A percentile compares a stretch with the other conserved stretches of the same genome.
phyloP scores from a whole-genome alignment of 2,888 invertebrate species.

The Hymenopus coronatus region DNA sequence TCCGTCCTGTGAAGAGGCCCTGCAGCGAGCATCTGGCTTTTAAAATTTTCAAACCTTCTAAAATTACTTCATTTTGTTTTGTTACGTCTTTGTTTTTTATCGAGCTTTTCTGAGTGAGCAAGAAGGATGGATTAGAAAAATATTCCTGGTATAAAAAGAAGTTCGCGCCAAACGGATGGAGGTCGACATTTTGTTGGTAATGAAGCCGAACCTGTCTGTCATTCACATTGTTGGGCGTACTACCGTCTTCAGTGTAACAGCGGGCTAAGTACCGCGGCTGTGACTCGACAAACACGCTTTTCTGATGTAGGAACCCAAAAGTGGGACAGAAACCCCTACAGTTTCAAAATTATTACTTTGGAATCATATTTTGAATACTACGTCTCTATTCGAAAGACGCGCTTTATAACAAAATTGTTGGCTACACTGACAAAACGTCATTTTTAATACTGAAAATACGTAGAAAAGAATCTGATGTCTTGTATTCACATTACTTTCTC shows the following conservation, averaged over 20 bases:
- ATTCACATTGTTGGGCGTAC: conserved; percentile 4
- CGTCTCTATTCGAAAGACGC: too few species aligned
- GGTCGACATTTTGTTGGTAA: conserved; percentile 7
- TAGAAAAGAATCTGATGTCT: too few species aligned
- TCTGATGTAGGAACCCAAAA: too few species aligned
- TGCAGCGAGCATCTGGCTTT: conserved; percentile 14
- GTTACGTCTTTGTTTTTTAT: not conserved
- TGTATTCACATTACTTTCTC: too few species aligned
- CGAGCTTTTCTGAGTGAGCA: not conserved
- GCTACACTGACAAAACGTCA: too few species aligned
- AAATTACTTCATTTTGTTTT: conserved; percentile 5
- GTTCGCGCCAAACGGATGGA: conserved; percentile 7
- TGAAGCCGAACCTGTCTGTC: conserved; percentile 13
- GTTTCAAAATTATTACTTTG: too few species aligned
- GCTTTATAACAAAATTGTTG: too few species aligned
- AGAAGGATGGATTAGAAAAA: not conserved
- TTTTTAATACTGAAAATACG: too few species aligned
- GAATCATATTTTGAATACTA: too few species aligned
- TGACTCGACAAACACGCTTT: too few species aligned
- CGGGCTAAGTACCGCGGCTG: not conserved
- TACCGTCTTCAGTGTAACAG: not conserved
- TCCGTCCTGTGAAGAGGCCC: not conserved
- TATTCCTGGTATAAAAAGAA: not conserved
- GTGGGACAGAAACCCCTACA: too few species aligned
- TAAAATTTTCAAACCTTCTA: conserved; percentile 15